phyloP scores from a whole-genome alignment of 2,797 vertebrate species.

The Bradypodion pumilum region DNA sequence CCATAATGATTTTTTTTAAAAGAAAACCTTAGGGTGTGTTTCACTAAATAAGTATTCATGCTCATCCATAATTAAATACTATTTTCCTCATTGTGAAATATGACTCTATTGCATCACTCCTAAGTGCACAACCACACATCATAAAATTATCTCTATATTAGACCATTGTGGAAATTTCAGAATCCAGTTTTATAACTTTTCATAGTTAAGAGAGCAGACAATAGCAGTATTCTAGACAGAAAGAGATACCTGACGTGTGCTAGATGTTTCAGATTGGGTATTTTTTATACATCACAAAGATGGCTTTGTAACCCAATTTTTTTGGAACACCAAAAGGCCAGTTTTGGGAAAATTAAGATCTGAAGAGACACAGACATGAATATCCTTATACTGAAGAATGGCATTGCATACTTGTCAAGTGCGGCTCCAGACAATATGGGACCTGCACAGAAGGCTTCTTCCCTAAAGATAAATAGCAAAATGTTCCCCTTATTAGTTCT shows the following conservation, averaged over 20 bases:
- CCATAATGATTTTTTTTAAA: slow-evolving; percentile 6
- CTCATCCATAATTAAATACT: slow-evolving; percentile 45
- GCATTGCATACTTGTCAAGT: too few species aligned
- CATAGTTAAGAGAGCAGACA: not conserved
- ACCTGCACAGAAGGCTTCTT: too few species aligned
- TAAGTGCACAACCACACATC: slow-evolving; percentile 5
- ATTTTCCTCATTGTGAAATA: slow-evolving; percentile 38
- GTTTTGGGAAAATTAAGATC: too few species aligned
- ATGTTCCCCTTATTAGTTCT: too few species aligned
- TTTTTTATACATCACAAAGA: not conserved
- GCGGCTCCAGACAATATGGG: too few species aligned
- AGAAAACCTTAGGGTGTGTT: slow-evolving; percentile 30
- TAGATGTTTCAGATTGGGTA: not conserved
- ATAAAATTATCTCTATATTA: not conserved
- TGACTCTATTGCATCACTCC: slow-evolving; percentile 24
- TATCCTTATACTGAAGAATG: too few species aligned
- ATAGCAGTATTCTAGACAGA: not conserved
- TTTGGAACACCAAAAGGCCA: too few species aligned
- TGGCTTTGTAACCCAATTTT: too few species aligned
- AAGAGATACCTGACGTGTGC: not conserved
- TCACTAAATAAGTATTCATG: slow-evolving; percentile 45
- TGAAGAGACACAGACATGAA: too few species aligned
- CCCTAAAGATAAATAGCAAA: too few species aligned
- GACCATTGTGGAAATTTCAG: not conserved
- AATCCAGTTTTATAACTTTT: not conserved